Percentiles rank a stretch among this genome's conserved stretches.
Conservation (phyloP, 2,113 vertebrate genomes). For the Passer montanus region DNA sequence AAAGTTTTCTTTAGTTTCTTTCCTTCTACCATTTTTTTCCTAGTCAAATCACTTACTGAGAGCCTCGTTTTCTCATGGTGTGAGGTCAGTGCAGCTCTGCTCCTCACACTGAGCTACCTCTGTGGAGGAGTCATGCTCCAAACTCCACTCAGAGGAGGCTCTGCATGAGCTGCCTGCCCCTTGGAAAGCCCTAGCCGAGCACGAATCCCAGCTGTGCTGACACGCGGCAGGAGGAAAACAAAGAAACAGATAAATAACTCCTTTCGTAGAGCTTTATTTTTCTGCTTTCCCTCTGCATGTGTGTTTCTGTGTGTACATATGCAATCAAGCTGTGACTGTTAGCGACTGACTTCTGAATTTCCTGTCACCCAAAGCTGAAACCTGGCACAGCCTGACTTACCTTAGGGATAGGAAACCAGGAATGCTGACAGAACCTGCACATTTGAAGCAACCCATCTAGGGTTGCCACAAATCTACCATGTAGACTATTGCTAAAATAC, state of each 20-base stretch:
- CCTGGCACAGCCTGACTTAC: neutral
- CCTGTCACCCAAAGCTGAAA: neutral
- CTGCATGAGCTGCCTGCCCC: neutral
- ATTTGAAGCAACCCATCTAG: neutral
- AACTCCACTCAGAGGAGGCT: neutral
- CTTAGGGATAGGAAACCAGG: neutral
- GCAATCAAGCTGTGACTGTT: neutral
- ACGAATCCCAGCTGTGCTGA: constrained; percentile 28
- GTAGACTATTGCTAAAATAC: neutral
- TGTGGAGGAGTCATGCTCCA: neutral
- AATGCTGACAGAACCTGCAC: neutral
- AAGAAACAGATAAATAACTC: neutral
- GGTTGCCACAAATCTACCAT: neutral
- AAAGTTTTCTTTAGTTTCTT: neutral
- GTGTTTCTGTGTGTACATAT: neutral
- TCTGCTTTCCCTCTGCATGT: neutral
- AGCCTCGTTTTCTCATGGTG: neutral
- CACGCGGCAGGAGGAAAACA: neutral
- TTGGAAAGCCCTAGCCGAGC: neutral
- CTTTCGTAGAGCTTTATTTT: constrained; percentile 4
- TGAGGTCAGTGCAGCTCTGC: constrained; percentile 30
- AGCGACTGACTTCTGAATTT: neutral
- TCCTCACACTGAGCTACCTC: constrained; percentile 36
- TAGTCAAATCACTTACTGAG: neutral
- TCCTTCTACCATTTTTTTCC: neutral